Conservation (phyloP, 2,113 vertebrate species). For the Pelmatolapia mariae region DNA sequence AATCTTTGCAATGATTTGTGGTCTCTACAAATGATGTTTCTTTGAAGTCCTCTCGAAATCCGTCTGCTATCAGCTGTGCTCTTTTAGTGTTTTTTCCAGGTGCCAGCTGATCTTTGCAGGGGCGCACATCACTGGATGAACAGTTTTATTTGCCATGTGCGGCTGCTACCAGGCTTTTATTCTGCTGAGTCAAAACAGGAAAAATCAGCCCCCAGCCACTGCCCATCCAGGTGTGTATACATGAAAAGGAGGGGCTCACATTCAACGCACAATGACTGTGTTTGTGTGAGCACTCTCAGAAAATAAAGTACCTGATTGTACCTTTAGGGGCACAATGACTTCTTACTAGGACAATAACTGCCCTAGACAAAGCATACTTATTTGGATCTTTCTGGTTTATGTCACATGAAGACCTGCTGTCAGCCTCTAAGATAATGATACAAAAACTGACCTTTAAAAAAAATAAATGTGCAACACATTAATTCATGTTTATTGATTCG, state of each 20-base stretch:
- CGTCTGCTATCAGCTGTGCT: constrained; percentile 4
- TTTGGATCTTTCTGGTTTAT: not conserved
- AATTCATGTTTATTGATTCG: not conserved
- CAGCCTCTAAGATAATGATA: not conserved
- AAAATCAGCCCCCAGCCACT: not conserved
- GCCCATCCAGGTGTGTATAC: constrained; percentile 11
- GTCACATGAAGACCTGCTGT: not conserved
- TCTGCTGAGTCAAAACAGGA: not conserved
- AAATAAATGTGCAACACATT: not conserved
- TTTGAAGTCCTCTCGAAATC: not conserved
- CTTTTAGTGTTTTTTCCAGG: not conserved
- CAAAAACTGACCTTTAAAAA: not conserved
- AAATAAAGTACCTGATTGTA: not conserved
- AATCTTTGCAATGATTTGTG: not conserved
- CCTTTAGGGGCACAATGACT: not conserved
- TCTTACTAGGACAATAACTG: not conserved
- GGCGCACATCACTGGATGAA: not conserved
- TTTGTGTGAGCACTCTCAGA: not conserved
- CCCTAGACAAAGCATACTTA: not conserved
- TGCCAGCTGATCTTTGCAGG: not conserved
- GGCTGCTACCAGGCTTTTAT: not conserved
- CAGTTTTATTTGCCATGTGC: not conserved
- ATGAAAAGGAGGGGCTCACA: not conserved
- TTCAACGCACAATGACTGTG: not conserved
- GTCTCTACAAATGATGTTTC: not conserved